Evolutionary conservation across 2,113 vertebrate genomes (phyloP).

Genomic region (Oncorhynchus clarkii): DNA sequence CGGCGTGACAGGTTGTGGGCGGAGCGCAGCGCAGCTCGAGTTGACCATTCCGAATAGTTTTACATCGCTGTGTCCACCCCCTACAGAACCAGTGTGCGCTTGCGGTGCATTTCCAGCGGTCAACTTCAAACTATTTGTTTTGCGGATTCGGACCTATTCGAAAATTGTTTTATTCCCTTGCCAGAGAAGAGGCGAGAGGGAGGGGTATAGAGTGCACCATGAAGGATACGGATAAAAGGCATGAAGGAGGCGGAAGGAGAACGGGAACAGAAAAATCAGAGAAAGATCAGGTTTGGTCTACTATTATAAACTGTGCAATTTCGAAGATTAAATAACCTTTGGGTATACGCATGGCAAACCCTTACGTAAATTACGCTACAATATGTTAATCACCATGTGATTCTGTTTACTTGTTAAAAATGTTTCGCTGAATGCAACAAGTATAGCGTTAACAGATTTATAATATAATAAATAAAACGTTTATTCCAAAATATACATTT

Average conservation of each 20-base stretch:
- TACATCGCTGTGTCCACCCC: not conserved
- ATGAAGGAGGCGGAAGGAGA: slow-evolving; percentile 20
- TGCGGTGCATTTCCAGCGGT: not conserved
- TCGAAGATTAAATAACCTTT: not conserved
- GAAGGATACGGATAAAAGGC: slow-evolving; percentile 34
- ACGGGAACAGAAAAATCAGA: slow-evolving; percentile 38
- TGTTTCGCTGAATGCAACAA: not conserved
- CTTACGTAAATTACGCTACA: not conserved
- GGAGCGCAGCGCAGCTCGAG: too few species aligned
- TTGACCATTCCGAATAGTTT: too few species aligned
- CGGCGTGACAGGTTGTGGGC: too few species aligned
- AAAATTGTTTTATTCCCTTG: not conserved
- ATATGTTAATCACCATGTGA: not conserved
- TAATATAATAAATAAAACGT: not conserved
- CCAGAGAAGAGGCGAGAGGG: not conserved
- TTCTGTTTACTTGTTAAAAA: not conserved
- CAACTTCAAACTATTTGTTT: slow-evolving; percentile 1
- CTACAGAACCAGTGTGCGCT: too few species aligned
- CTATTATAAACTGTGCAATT: not conserved
- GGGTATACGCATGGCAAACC: not conserved
- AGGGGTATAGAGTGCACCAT: slow-evolving; percentile 3
- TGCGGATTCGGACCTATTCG: not conserved
- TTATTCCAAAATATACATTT: too few species aligned
- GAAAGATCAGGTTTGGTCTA: slow-evolving; percentile 54
- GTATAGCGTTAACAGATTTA: not conserved